Conservation (phyloP, 2,888 invertebrate species). For the Lucinisca nassula region DNA sequence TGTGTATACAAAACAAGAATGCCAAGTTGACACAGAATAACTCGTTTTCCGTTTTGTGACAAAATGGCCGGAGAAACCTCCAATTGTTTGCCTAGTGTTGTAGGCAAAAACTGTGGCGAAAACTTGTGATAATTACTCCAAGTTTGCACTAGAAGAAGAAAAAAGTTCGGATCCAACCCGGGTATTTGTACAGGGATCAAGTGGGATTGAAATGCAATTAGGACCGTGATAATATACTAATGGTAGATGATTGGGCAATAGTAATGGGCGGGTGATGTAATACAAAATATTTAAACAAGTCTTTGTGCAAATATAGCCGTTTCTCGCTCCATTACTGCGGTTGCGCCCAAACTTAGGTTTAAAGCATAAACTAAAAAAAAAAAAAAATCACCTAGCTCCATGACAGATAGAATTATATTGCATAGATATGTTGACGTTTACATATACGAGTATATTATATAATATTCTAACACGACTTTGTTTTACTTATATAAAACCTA, state of each 20-base stretch:
- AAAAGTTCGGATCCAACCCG: neutral
- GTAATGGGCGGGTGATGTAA: neutral
- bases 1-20: slow-evolving; percentile 6
- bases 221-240: neutral
- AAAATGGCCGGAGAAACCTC: neutral
- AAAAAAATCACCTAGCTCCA: no score
- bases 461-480: no score
- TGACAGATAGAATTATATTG: no score
- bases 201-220: neutral
- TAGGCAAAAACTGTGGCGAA: neutral
- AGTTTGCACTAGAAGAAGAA: neutral
- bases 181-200: neutral
- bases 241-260: neutral
- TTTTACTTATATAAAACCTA: no score
- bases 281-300: neutral
- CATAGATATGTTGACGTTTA: no score
- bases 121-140: slow-evolving; percentile 11
- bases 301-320: neutral
- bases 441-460: no score
- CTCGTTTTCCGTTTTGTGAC: neutral
- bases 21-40: neutral
- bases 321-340: no score
- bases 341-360: no score
- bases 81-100: neutral
- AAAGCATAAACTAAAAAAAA: no score